A percentile compares a stretch with the other conserved stretches of the same genome.
These are phyloP conservation scores for Girardinichthys multiradiatus DNA, from an alignment of 2,113 vertebrate genomes.

Conservation along the genomic window DNA sequence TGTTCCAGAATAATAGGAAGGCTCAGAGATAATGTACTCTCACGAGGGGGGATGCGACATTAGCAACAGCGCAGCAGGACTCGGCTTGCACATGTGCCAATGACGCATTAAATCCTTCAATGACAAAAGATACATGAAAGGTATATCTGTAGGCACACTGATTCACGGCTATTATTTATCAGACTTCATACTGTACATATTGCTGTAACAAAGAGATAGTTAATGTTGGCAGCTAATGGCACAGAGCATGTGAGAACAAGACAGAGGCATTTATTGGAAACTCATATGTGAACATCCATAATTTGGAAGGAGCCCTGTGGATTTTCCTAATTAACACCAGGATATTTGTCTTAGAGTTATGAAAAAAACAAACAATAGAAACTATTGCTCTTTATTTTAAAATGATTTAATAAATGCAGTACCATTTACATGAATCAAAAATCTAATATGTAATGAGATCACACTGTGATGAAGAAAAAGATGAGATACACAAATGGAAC, in stretches of 20 bases:
- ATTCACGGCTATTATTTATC: conserved; percentile 44
- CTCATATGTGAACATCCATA: background rate
- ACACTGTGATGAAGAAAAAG: conserved; percentile 64
- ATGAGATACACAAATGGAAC: conserved; percentile 55
- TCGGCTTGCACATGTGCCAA: conserved; percentile 69
- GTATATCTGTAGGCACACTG: conserved; percentile 66
- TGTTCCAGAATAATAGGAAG: conserved; percentile 75
- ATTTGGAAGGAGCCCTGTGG: background rate
- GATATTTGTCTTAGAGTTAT: conserved; percentile 18
- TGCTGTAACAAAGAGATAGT: conserved; percentile 12
- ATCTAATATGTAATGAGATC: conserved; percentile 60
- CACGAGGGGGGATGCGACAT: conserved; percentile 76
- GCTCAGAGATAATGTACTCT: conserved; percentile 80
- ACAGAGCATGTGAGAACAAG: conserved; percentile 1
- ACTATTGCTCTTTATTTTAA: conserved; percentile 23
- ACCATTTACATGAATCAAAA: conserved; percentile 36
- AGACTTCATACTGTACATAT: conserved; percentile 38
- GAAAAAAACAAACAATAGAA: conserved; percentile 3
- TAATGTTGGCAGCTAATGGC: background rate
- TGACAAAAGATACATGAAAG: conserved; percentile 77
- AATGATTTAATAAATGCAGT: conserved; percentile 17
- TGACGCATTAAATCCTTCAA: conserved; percentile 78
- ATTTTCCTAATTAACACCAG: background rate
- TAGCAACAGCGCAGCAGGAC: conserved; percentile 78
- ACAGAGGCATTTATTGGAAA: conserved; percentile 10